A percentile compares a stretch with the other conserved stretches of the same genome.
These are phyloP conservation scores for Cichladusa arquata DNA, from an alignment of 2,113 vertebrate genomes.

Conservation along the genomic window DNA sequence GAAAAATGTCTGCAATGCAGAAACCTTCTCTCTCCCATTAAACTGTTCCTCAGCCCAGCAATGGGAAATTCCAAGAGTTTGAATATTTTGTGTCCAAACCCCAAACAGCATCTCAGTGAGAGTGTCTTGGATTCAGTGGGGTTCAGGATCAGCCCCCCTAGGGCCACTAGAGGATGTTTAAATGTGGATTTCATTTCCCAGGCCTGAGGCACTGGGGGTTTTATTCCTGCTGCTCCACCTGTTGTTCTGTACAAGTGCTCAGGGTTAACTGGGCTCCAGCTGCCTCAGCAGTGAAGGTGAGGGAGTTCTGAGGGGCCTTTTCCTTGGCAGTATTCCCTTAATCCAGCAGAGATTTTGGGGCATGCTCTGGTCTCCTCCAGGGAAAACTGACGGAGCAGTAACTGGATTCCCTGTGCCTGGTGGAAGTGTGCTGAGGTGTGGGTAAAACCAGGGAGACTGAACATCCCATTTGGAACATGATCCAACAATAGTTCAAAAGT, in stretches of 20 bases:
- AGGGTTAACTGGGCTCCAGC: neutral
- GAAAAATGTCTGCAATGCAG: constrained; percentile 41
- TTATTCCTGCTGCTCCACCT: neutral
- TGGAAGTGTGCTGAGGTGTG: neutral
- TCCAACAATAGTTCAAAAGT: too few relatives aligned
- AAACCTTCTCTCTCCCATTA: neutral
- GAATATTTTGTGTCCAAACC: neutral
- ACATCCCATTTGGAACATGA: too few relatives aligned
- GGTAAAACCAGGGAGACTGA: neutral
- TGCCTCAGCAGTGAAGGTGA: neutral
- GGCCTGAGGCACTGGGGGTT: neutral
- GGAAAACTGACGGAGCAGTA: neutral
- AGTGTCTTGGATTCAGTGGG: neutral
- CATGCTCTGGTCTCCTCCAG: neutral
- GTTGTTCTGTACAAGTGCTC: neutral
- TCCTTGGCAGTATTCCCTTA: neutral
- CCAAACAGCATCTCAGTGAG: neutral
- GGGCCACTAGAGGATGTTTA: neutral
- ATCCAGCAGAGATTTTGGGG: neutral
- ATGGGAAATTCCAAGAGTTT: neutral
- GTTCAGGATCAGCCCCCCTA: neutral
- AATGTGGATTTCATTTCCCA: neutral
- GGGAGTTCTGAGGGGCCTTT: neutral
- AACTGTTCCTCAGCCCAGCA: neutral
- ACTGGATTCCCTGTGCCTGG: neutral